Evolutionary conservation across 2,797 vertebrate genomes (phyloP).

Genomic region (Semotilus atromaculatus): DNA sequence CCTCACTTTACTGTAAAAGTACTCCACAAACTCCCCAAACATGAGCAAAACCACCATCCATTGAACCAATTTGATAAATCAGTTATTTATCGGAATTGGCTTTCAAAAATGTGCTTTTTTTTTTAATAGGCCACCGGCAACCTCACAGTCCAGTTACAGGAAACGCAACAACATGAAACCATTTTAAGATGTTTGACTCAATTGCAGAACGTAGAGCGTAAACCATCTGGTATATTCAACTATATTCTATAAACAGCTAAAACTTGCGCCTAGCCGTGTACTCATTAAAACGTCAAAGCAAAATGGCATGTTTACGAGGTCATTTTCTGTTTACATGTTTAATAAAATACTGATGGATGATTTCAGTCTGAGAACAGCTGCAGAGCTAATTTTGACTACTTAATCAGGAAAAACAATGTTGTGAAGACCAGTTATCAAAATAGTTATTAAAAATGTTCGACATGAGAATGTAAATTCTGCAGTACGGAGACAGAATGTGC

Average conservation of each 20-base stretch:
- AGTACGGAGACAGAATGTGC: not conserved
- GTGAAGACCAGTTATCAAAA: slow-evolving; percentile 20
- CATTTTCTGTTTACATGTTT: slow-evolving; percentile 33
- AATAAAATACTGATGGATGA: slow-evolving; percentile 10
- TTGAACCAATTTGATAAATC: slow-evolving; percentile 16
- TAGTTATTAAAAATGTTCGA: not conserved
- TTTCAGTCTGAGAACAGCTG: slow-evolving; percentile 34
- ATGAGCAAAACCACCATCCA: slow-evolving; percentile 22
- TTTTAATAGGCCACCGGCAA: slow-evolving; percentile 31
- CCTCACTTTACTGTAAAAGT: slow-evolving; percentile 41
- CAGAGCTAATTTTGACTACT: slow-evolving; percentile 1
- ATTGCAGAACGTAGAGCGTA: slow-evolving; percentile 22
- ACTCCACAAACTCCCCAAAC: slow-evolving; percentile 27
- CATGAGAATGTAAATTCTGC: not conserved
- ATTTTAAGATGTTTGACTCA: slow-evolving; percentile 38
- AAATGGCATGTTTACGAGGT: slow-evolving; percentile 22
- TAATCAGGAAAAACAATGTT: not conserved
- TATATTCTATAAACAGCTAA: slow-evolving; percentile 33
- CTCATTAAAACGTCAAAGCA: slow-evolving; percentile 38
- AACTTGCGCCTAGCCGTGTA: not conserved
- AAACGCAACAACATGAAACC: slow-evolving; percentile 49
- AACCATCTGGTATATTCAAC: slow-evolving; percentile 35
- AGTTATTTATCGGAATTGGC: slow-evolving; percentile 24
- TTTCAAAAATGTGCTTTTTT: slow-evolving; percentile 26
- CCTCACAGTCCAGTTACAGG: slow-evolving; percentile 42